phyloP scores from a whole-genome alignment of 2,888 invertebrate genomes.

The Polydrusus cervinus region DNA sequence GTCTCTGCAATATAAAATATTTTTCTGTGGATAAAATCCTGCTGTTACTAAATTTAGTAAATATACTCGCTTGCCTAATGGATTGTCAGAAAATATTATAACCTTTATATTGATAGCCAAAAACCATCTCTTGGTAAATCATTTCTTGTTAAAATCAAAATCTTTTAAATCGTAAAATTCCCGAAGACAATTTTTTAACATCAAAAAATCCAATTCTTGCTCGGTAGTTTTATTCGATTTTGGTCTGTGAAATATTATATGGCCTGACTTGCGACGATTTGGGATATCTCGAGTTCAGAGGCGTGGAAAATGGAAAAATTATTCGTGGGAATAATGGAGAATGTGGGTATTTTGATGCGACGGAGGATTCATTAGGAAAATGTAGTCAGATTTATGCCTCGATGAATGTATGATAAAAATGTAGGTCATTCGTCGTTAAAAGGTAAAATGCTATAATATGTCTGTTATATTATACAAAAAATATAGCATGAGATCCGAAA shows the following conservation, averaged over 20 bases:
- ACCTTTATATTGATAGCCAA: too few species aligned
- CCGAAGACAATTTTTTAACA: slow-evolving; percentile 14
- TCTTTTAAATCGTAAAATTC: not conserved
- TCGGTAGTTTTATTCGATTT: slow-evolving; percentile 15
- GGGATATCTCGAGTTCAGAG: slow-evolving; percentile 14
- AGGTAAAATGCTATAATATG: too few species aligned
- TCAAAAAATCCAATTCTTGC: slow-evolving; percentile 6
- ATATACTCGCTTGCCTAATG: too few species aligned
- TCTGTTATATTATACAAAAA: too few species aligned
- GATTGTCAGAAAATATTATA: too few species aligned
- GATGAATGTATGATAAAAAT: not conserved
- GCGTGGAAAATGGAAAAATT: slow-evolving; percentile 21
- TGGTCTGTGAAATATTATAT: slow-evolving; percentile 19
- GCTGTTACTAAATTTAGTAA: too few species aligned
- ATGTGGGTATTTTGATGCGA: not conserved
- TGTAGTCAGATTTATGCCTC: not conserved
- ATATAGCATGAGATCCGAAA: too few species aligned
- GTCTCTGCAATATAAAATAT: too few species aligned
- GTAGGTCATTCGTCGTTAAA: not conserved
- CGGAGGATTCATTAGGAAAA: slow-evolving; percentile 2
- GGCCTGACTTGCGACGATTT: slow-evolving; percentile 19
- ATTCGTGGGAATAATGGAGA: slow-evolving; percentile 8
- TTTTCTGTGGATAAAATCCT: too few species aligned
- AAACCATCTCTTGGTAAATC: not conserved
- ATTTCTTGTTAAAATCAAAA: slow-evolving; percentile 8